Evolutionary conservation across 53 echinoderm and acorn worm genomes (phyloP).

Genomic region (Echinometra lucunter): DNA sequence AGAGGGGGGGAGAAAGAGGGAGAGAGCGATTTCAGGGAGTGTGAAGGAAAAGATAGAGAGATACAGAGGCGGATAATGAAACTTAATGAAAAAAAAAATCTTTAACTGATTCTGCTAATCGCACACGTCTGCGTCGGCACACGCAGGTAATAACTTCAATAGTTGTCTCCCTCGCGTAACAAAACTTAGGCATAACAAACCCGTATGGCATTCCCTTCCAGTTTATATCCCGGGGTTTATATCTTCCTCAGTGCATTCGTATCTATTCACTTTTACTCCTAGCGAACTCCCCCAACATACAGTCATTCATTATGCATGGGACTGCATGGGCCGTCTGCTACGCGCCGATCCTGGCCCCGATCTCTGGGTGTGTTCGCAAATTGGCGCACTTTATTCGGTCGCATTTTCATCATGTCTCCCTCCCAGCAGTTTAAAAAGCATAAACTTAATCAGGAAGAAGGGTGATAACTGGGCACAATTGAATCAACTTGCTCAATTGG

Average conservation of each 20-base stretch:
- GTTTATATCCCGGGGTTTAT: too few species aligned
- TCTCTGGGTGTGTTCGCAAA: background rate
- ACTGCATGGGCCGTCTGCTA: background rate
- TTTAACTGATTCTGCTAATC: background rate
- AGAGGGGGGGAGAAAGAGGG: background rate
- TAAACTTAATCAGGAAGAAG: constrained; percentile 44
- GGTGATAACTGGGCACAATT: constrained; percentile 31
- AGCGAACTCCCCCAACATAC: constrained; percentile 32
- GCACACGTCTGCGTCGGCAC: background rate
- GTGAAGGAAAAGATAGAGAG: background rate
- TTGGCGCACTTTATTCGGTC: constrained; percentile 9
- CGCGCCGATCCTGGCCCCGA: background rate
- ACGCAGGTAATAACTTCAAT: constrained; percentile 5
- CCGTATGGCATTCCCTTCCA: background rate
- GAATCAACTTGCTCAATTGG: constrained; percentile 44
- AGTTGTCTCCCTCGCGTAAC: background rate
- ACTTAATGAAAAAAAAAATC: too few species aligned
- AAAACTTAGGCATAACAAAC: background rate
- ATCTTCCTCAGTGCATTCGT: background rate
- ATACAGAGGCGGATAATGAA: background rate
- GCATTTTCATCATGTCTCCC: background rate
- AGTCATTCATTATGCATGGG: constrained; percentile 23
- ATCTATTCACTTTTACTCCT: background rate
- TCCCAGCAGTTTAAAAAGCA: constrained; percentile 33
- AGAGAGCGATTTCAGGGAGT: background rate